Base-by-base conservation (phyloP, 2,797 vertebrate species). In the Champsocephalus gunnari region DNA sequence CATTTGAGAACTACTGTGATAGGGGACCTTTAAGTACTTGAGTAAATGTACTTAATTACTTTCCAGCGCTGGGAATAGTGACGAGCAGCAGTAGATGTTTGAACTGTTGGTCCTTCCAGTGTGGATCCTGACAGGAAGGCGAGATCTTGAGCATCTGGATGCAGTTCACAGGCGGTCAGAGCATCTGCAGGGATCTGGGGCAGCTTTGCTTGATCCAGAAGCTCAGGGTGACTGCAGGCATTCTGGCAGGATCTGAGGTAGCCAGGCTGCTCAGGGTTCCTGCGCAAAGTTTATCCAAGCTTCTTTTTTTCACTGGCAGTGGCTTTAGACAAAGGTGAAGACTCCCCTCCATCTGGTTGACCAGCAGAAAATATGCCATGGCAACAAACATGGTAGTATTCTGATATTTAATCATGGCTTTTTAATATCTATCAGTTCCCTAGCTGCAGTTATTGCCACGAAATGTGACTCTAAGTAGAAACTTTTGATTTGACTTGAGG, bases 141-240 rank as follows among this genome's bases (percentile, higher is more conserved):
- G 67, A 79, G 77, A 69, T 74, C 66, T 71, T 59, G 54, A 72
- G 65, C 77, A 80, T 76, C 81, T 89, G 88, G 87, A 90, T 74
- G 16, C 66, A 79, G 83, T 89, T 86, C 78, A 89, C 69, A 83
- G 73, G 68, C 79, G 55, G 75, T 73, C 69, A 28, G 73, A 92
- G 82, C 85, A 88, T 92, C 81, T 89, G 89, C 78, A 54, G 84
- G 87, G 88, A 88, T 92, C 63, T 78, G 53, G 66, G 73, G 64
- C 63, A 67, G 80, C 80, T 81, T 82, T 80, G 55, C 73, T 67
- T 82, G 81, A 92, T 88, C 83, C 73, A 38, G 62, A 68, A 71
- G 80, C 85, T 90, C 82, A 81, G 64, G 75, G 72, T 73, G 82
- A 71, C 86, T 82, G 80, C 70, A 72, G 78, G 85, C 84, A 50